phyloP scores from a whole-genome alignment of 2,797 vertebrate genomes.

The Nyctibius grandis region DNA sequence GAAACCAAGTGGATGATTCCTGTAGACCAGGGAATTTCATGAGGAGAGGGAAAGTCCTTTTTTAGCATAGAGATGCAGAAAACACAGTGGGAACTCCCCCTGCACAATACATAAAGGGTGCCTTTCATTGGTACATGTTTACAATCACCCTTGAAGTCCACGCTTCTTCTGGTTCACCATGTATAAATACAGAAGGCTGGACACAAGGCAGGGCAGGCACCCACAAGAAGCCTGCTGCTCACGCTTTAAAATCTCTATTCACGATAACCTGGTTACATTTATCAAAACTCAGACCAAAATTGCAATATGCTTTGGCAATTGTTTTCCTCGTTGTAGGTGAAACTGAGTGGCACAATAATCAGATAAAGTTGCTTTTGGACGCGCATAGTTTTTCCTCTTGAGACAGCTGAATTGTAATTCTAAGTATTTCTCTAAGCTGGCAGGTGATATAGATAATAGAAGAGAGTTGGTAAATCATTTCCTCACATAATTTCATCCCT shows the following conservation, averaged over 20 bases:
- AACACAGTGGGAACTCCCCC: neutral
- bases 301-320: neutral
- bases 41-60: neutral
- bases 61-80: neutral
- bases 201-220: neutral
- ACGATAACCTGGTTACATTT: neutral
- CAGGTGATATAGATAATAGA: neutral
- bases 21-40: neutral
- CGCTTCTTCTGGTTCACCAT: neutral
- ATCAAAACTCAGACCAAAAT: neutral
- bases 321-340: neutral
- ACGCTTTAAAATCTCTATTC: neutral
- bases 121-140: neutral
- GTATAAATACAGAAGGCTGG: neutral
- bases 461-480: neutral
- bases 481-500: neutral
- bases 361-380: neutral
- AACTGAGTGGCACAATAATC: neutral
- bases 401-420: neutral
- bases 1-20: neutral
- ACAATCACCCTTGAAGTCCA: neutral
- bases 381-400: neutral
- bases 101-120: neutral
- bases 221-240: neutral
- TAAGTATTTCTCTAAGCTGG: neutral